These are phyloP conservation scores for Pholis gunnellus DNA, from an alignment of 2,113 vertebrate species.

Conservation along the genomic window DNA sequence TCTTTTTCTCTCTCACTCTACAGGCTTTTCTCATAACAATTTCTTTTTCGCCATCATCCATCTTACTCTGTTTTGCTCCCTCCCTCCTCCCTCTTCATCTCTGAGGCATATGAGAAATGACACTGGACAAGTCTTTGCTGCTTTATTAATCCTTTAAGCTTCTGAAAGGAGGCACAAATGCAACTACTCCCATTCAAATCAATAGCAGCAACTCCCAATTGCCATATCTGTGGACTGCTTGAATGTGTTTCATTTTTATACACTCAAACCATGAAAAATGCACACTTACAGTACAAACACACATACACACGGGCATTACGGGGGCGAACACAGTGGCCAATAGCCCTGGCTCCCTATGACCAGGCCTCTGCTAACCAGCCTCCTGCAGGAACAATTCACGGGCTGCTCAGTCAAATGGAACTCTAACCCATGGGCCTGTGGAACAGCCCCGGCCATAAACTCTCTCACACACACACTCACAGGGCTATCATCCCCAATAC, in stretches of 20 bases:
- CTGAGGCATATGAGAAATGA: conserved; percentile 71
- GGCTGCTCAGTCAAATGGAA: conserved; percentile 74
- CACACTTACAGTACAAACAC: neutral
- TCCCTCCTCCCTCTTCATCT: conserved; percentile 55
- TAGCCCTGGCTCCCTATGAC: conserved; percentile 49
- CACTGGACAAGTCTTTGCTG: conserved; percentile 73
- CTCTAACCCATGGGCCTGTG: conserved; percentile 69
- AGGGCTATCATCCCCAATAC: conserved; percentile 12
- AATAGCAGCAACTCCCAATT: conserved; percentile 63
- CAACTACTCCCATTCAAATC: conserved; percentile 73
- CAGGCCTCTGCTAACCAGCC: conserved; percentile 65
- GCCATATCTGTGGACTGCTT: conserved; percentile 63
- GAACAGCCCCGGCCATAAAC: conserved; percentile 70
- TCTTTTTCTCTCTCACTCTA: conserved; percentile 8
- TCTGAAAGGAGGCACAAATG: conserved; percentile 67
- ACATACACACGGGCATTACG: neutral
- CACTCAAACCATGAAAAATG: conserved; percentile 1
- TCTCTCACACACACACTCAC: conserved; percentile 57
- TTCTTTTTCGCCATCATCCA: conserved; percentile 59
- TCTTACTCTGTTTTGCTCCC: conserved; percentile 50
- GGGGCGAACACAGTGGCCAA: conserved; percentile 24
- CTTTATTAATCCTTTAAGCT: conserved; percentile 81
- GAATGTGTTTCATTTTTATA: conserved; percentile 50
- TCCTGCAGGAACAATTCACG: conserved; percentile 69
- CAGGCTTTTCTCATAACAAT: conserved; percentile 59